Evolutionary conservation across 1,140 invertebrate species (phyloP), one percentile per base, ranked within the genome.

Genomic region (Caenorhabditis remanei): DNA sequence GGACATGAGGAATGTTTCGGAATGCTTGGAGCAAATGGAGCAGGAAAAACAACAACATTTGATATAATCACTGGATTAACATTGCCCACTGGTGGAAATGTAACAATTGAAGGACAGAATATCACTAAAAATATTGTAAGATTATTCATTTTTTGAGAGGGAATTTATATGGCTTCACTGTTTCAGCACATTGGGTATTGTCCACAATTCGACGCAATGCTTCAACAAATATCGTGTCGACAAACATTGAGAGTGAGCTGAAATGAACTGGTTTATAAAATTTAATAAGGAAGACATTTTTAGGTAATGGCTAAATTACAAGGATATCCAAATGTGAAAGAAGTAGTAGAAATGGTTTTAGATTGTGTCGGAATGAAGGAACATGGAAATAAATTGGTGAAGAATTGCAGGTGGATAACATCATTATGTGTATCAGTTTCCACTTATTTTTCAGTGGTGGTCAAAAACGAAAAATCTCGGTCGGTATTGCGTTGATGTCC

Each of bases 21-120:
- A 46, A 41, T 89, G n/a, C 86, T 89, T 16, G 89, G 89, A 40
- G 84, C 75, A 24, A 89, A 89, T 67, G 89, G 89, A 43, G 88
- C 89, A 16, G 94, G 94, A 11, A 95, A 95, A 91, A 94, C 95
- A 16, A 95, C 94, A 14, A 94, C 94, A 14, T 95, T 95, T 88
- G 94, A 94, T 89, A 94, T 95, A 93, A 89, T 95, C 87, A 97
- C 96, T 3, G 96, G 96, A 14, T 95, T 96, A 90, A 93, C 95
- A 50, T 89, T 93, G 56, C 93, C 95, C 13, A 94, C 95, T 7
- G 92, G 92, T 48, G 96, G 96, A 19, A 92, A 93, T 90, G 95
- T 95, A 71, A 92, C 91, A 83, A 90, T 93, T 79, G 71, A 46
- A 21, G 61, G 55, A 32, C 19, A 82, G 14, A 40, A 89, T 53